phyloP scores from a whole-genome alignment of 2,113 vertebrate genomes.

The Psophia crepitans region DNA sequence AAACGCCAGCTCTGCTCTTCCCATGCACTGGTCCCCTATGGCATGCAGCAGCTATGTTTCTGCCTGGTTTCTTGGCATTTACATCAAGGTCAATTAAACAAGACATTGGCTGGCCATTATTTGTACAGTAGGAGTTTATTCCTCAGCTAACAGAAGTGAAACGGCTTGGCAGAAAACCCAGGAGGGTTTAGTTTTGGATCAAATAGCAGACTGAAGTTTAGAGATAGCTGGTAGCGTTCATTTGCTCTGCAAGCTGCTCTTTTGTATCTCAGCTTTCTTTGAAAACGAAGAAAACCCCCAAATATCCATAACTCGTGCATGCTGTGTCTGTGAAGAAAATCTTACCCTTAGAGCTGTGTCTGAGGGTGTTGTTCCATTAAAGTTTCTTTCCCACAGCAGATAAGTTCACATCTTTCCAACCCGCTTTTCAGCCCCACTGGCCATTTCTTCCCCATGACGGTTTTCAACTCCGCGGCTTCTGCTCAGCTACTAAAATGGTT shows the following conservation, averaged over 20 bases:
- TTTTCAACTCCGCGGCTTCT: neutral
- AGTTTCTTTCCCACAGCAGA: neutral
- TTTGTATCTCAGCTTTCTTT: conserved; percentile 5
- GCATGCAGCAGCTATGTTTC: neutral
- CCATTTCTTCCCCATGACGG: neutral
- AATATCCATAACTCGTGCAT: neutral
- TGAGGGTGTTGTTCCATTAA: neutral
- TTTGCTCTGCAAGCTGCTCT: neutral
- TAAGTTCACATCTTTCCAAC: neutral
- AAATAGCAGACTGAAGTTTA: neutral
- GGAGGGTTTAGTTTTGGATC: neutral
- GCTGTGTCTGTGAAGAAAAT: neutral
- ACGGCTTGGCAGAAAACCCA: neutral
- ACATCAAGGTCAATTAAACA: conserved; percentile 45
- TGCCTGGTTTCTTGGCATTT: conserved; percentile 3
- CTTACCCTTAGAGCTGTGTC: neutral
- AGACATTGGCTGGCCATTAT: neutral
- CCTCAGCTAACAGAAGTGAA: neutral
- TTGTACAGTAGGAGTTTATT: conserved; percentile 4
- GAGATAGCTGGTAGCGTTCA: neutral
- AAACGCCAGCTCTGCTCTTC: neutral
- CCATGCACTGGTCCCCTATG: neutral
- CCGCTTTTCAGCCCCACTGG: neutral
- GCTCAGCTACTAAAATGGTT: neutral
- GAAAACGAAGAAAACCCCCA: neutral